A percentile compares a stretch with the other conserved stretches of the same genome.
Conservation (phyloP, 2,888 invertebrate species). For the Drosophila lutescens region DNA sequence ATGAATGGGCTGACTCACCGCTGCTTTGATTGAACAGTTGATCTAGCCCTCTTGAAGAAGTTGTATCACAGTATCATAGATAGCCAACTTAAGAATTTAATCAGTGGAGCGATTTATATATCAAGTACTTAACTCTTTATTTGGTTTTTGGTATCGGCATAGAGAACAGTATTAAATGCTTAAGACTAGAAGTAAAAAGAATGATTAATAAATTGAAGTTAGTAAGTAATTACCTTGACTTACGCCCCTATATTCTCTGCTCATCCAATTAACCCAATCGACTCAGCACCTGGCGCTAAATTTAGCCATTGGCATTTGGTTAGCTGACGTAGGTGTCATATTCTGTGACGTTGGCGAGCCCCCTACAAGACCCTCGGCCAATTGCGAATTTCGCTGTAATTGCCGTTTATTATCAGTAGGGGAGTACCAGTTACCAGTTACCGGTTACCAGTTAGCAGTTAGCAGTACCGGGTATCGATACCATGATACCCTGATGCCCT, state of each 20-base stretch:
- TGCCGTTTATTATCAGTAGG: constrained; percentile 49
- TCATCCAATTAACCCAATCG: constrained; percentile 15
- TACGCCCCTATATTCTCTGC: background rate
- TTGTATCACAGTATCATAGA: too few relatives aligned
- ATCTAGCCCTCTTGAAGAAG: background rate
- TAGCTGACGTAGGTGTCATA: constrained; percentile 62
- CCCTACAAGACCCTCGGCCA: constrained; percentile 11
- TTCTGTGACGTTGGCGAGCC: constrained; percentile 58
- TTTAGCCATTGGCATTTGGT: constrained; percentile 41
- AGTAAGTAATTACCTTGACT: background rate
- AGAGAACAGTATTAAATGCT: background rate
- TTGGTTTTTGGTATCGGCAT: background rate
- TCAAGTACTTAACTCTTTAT: background rate
- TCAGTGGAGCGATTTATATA: background rate
- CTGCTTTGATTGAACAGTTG: background rate
- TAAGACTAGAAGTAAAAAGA: too few relatives aligned
- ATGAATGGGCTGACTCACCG: constrained; percentile 28
- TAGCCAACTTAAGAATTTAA: background rate
- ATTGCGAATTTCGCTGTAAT: constrained; percentile 65
- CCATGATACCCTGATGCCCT: too few relatives aligned
- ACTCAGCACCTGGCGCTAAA: constrained; percentile 46
- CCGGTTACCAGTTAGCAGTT: too few relatives aligned
- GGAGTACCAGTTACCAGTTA: constrained; percentile 23
- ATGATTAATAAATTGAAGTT: too few relatives aligned
- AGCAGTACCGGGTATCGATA: too few relatives aligned